phyloP scores from a whole-genome alignment of 2,888 invertebrate genomes.

The Lutraria lutraria region DNA sequence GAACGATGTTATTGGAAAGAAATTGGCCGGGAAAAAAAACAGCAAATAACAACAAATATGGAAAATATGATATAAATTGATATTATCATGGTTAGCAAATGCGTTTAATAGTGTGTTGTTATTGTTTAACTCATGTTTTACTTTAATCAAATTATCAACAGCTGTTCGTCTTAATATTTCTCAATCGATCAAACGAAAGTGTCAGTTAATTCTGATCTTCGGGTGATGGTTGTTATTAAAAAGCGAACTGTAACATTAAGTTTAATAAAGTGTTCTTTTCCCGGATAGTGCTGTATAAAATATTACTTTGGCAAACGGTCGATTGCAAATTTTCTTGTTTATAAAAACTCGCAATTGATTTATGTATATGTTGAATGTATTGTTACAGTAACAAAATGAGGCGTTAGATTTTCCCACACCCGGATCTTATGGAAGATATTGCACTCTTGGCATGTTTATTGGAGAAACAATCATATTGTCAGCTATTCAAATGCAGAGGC shows the following conservation, averaged over 20 bases:
- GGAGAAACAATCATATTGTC: slow-evolving; percentile 63
- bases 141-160: not conserved
- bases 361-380: slow-evolving; percentile 10
- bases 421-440: slow-evolving; percentile 55
- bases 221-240: not conserved
- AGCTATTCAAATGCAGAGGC: slow-evolving; percentile 59
- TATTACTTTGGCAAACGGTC: not conserved
- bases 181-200: not conserved
- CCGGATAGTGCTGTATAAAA: not conserved
- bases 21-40: not conserved
- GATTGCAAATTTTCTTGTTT: not conserved
- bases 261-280: not conserved
- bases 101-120: not conserved
- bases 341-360: not conserved
- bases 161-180: not conserved
- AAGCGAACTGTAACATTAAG: not conserved
- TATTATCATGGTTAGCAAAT: not conserved
- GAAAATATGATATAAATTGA: slow-evolving; percentile 43
- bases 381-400: slow-evolving; percentile 6
- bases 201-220: not conserved
- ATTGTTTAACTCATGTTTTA: not conserved
- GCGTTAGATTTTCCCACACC: not conserved
- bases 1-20: slow-evolving; percentile 41
- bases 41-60: slow-evolving; percentile 43
- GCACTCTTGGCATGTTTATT: slow-evolving; percentile 63